phyloP scores from a whole-genome alignment of 2,888 invertebrate genomes.

The Exephanes ischioxanthus region DNA sequence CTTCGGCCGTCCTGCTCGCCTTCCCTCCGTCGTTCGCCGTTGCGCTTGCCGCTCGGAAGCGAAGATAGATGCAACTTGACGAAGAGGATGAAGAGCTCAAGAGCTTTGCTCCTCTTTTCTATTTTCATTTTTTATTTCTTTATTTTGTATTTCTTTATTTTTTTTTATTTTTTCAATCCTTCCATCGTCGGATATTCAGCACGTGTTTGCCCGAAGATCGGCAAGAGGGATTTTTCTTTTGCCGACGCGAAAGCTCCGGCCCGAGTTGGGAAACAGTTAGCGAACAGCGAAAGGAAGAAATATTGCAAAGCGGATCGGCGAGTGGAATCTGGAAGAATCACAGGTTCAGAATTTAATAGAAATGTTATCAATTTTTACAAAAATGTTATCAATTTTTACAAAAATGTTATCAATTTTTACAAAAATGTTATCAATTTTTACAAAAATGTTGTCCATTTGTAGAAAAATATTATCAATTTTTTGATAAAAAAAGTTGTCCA shows the following conservation, averaged over 20 bases:
- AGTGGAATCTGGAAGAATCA: not conserved
- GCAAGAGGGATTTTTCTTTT: not conserved
- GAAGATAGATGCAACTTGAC: constrained; percentile 33
- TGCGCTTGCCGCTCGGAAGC: not conserved
- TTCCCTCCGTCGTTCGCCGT: not conserved
- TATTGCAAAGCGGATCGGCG: not conserved
- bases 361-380: no score
- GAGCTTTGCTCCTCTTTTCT: constrained; percentile 20
- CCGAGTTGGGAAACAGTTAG: not conserved
- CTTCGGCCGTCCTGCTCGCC: constrained; percentile 34
- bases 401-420: no score
- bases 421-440: no score
- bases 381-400: no score
- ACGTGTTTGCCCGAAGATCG: not conserved
- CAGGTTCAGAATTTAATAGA: constrained; percentile 23
- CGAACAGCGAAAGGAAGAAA: not conserved
- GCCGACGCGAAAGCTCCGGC: not conserved
- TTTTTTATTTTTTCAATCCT: not conserved
- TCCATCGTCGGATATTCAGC: constrained; percentile 32
- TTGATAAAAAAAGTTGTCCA: no score
- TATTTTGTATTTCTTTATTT: not conserved
- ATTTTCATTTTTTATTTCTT: not conserved
- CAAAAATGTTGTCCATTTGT: no score
- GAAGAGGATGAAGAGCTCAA: constrained; percentile 48
- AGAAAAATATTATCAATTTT: no score